Percentiles rank a stretch among this genome's conserved stretches.
These are phyloP conservation scores for Drosophila nigritarsus DNA, from an alignment of 2,888 invertebrate genomes.

Conservation along the genomic window DNA sequence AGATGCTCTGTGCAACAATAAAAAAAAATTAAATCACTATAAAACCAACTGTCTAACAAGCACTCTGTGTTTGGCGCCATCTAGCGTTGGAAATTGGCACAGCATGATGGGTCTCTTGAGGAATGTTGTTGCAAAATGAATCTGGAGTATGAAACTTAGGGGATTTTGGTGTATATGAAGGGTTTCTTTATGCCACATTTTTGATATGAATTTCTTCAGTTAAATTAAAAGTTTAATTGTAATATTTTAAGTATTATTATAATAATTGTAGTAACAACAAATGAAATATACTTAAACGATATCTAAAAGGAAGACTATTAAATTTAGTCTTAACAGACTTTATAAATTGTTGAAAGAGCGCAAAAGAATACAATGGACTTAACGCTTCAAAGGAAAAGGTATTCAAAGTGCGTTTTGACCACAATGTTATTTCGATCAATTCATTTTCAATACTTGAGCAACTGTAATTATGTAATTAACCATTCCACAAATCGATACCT, in stretches of 20 bases:
- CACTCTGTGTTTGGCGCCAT: conserved; percentile 33
- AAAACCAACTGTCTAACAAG: conserved; percentile 38
- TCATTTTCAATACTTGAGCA: not conserved
- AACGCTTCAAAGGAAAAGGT: not conserved
- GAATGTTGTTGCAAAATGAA: not conserved
- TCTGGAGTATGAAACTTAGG: not conserved
- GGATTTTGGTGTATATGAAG: not conserved
- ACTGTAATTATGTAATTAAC: not conserved
- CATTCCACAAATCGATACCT: not conserved
- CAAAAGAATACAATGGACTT: not conserved
- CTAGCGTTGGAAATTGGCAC: conserved; percentile 35
- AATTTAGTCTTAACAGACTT: too few relatives aligned
- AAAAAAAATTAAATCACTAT: conserved; percentile 3
- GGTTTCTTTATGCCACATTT: too few relatives aligned
- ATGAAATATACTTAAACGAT: too few relatives aligned
- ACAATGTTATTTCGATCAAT: not conserved
- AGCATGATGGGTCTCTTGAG: conserved; percentile 5
- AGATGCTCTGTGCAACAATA: conserved; percentile 36
- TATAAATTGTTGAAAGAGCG: too few relatives aligned
- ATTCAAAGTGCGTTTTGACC: not conserved
- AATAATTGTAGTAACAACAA: too few relatives aligned
- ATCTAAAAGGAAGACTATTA: too few relatives aligned
- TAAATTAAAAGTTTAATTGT: not conserved
- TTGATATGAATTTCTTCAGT: not conserved
- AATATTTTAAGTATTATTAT: not conserved